Evolutionary conservation across 1,140 invertebrate genomes (phyloP), one percentile per base, ranked within the genome.

Genomic region (Ostrea edulis): DNA sequence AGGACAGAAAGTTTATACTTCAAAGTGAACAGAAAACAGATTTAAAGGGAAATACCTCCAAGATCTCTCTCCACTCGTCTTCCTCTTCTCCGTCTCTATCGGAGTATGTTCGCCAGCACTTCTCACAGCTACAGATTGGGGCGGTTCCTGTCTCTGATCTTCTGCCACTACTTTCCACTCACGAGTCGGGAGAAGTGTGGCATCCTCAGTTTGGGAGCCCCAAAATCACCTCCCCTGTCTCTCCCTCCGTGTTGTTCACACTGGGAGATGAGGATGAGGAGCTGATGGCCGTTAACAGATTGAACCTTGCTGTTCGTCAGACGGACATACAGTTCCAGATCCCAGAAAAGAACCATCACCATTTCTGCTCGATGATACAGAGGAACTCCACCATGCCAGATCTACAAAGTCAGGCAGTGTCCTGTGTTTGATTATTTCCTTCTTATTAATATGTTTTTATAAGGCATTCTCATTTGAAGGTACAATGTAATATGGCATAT

Each of bases 301-400:
- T 86, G 22, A 14, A 71, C n/a, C 71, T 83, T 22, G 8, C 14
- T 53, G 4, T 44, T 12, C 53, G 17, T 51, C 29, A 20, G 44
- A 29, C 12, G 20, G 51, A 51, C 25, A 17, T 55, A 17, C 35
- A 20, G 52, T 83, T 52, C 17, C 44, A 83, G 14, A 22, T 83
- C 58, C 29, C 44, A 53, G 54, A 54, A 2, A 20, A 22, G 35
- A 55, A 82, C 52, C 65, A 71, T 53, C 82, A 81, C 85, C 68
- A 62, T 29, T 77, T 88, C 58, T 86, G 65, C 82, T 84, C 71
- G 53, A 44, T 88, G 86, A 65, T 90, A 81, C 87, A 88, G 9
- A 87, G 84, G 3, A 91, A 85, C 22, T 86, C 89, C 52, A 91
- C 91, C 29, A 91, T 90, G 90, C 91, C 91, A 58, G 84, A 91